These are phyloP conservation scores for Thalassoma bifasciatum DNA, from an alignment of 2,113 vertebrate genomes.

Conservation along the genomic window DNA sequence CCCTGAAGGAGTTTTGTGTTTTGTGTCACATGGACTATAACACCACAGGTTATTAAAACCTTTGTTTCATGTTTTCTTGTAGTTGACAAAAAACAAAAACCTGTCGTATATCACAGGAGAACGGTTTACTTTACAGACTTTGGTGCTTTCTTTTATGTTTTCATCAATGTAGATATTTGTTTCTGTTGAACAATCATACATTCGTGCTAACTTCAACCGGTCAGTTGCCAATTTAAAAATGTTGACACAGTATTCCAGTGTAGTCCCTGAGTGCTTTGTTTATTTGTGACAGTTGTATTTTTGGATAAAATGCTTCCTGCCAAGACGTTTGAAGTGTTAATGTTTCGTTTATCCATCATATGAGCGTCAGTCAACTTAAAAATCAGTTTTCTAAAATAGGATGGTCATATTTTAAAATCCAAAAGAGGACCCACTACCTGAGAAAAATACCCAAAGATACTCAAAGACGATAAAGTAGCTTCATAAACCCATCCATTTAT, in stretches of 20 bases:
- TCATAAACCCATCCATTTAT: no score
- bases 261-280: neutral
- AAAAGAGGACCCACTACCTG: no score
- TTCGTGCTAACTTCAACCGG: constrained; percentile 3
- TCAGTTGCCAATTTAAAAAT: neutral
- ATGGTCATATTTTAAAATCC: no score
- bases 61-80: constrained; percentile 44
- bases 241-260: neutral
- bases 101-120: constrained; percentile 62
- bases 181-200: neutral
- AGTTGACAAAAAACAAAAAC: constrained; percentile 45
- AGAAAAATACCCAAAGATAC: no score
- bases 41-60: constrained; percentile 31
- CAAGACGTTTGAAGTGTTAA: neutral
- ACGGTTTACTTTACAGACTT: constrained; percentile 21
- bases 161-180: neutral
- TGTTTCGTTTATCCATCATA: neutral
- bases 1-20: constrained; percentile 22
- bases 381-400: constrained; percentile 3
- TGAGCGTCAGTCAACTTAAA: constrained; percentile 12
- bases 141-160: constrained; percentile 27
- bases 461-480: no score
- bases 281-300: neutral
- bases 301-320: neutral
- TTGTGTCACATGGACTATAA: constrained; percentile 37